These are phyloP conservation scores for Galago senegalensis DNA, from an alignment of 2,797 vertebrate genomes.

Conservation along the genomic window DNA sequence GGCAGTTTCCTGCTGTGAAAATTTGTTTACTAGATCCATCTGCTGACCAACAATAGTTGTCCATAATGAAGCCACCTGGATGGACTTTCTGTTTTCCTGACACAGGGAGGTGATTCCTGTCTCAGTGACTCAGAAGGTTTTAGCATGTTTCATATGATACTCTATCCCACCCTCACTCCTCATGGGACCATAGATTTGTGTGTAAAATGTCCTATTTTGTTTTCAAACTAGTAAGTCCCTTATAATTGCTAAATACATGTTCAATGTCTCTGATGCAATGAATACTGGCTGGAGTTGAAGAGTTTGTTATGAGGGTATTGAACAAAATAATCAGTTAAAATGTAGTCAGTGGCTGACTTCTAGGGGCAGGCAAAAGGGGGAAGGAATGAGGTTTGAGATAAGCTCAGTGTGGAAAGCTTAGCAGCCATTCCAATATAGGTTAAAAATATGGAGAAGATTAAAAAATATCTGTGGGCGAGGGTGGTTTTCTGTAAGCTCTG, in stretches of 20 bases:
- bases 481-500: constrained; percentile 61
- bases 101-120: not conserved
- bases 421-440: constrained; percentile 64
- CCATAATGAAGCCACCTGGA: not conserved
- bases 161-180: not conserved
- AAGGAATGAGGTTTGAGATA: constrained; percentile 75
- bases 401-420: constrained; percentile 44
- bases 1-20: not conserved
- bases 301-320: not conserved
- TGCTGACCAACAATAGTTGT: not conserved
- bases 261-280: not conserved
- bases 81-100: not conserved
- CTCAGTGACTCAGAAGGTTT: not conserved
- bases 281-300: not conserved
- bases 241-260: constrained; percentile 8
- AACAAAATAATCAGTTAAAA: constrained; percentile 62
- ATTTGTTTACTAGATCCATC: not conserved
- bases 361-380: not conserved
- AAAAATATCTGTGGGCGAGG: constrained; percentile 30
- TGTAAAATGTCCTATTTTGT: not conserved
- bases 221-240: not conserved
- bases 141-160: not conserved
- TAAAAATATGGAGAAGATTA: constrained; percentile 67
- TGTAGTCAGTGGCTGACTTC: not conserved
- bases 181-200: not conserved